Base-by-base conservation (phyloP, 1,140 invertebrate genomes). In the Capitella teleta region DNA sequence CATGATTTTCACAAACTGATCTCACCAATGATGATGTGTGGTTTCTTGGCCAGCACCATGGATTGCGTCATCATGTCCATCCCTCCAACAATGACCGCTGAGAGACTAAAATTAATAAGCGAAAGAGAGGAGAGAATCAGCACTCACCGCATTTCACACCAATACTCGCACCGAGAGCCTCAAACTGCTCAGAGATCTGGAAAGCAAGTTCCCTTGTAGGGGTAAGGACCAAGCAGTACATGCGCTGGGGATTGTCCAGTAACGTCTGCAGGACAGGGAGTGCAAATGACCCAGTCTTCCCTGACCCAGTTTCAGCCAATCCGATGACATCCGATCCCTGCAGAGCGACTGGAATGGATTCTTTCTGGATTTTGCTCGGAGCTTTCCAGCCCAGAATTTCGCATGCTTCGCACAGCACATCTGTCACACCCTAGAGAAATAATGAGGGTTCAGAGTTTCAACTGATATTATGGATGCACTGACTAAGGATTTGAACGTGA, bases 231-330 rank as follows among this genome's bases (percentile, higher is more conserved):
- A 98, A 74, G 5, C 89, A 91, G 77, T 94, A 98, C 59, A 95
- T 83, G 63, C 91, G 75, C 63, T 96, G 92, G 5, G 92, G 92
- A 66, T 82, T 86, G 57, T 92, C 83, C 14, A 98, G 70, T 10
- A 98, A 68, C 0, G 83, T 77, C 64, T 98, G 93, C 10, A 98
- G 66, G 58, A 98, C 96, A 1, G 95, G 95, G 47, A 98, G 64
- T 1, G 90, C 90, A 76, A 98, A 98, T 0, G 95, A 90, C 26
- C 85, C 95, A 1, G 95, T 98, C 76, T 98, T 98, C 14, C 95
- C 94, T 5, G 92, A 97, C 5, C 95, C 93, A 3, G 94, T 98
- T 76, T 98, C 93, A 1, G 94, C 93, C 43, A 98, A 72, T 18
- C 92, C 94, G 62, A 98, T 96, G 0, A 98, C 80, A 75, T 98